These are phyloP conservation scores for Drosophila macrospina DNA, from an alignment of 2,888 invertebrate species.

Conservation along the genomic window DNA sequence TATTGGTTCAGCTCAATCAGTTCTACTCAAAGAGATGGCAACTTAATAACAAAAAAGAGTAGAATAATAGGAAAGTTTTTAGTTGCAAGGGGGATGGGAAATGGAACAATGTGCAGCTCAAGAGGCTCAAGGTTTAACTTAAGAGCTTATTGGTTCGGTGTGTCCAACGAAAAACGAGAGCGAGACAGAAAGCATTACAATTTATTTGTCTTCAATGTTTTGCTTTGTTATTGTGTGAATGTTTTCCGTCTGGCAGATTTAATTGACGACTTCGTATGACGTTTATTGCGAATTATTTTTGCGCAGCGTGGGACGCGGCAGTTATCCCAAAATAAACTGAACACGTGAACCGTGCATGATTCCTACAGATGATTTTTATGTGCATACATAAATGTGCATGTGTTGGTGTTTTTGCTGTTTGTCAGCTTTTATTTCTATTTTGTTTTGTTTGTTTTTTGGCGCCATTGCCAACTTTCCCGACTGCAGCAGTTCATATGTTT, in stretches of 20 bases:
- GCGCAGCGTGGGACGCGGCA: slow-evolving; percentile 39
- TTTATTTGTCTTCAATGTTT: slow-evolving; percentile 20
- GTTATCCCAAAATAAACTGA: slow-evolving; percentile 46
- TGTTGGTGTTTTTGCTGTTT: slow-evolving; percentile 29
- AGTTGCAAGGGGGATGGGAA: too few relatives aligned
- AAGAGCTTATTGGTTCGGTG: slow-evolving; percentile 5
- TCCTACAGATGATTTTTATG: slow-evolving; percentile 31
- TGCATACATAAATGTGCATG: slow-evolving; percentile 1
- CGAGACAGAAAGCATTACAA: slow-evolving; percentile 1
- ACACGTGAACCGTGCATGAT: slow-evolving; percentile 69
- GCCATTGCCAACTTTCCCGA: slow-evolving; percentile 59
- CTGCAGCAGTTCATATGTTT: slow-evolving; percentile 48
- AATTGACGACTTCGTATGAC: slow-evolving; percentile 45
- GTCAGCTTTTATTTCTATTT: slow-evolving; percentile 33
- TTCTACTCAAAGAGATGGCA: too few relatives aligned
- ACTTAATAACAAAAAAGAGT: too few relatives aligned
- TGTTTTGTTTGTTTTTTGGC: slow-evolving; percentile 45
- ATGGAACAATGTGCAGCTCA: not conserved
- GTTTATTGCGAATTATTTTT: slow-evolving; percentile 54
- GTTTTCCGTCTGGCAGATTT: slow-evolving; percentile 33
- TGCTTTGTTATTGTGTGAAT: slow-evolving; percentile 24
- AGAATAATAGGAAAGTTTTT: too few relatives aligned
- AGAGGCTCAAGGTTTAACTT: not conserved
- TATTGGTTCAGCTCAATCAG: too few relatives aligned
- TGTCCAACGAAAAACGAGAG: not conserved